These are phyloP conservation scores for Solenopsis fugax DNA, from an alignment of 1,140 invertebrate genomes.

Conservation along the genomic window DNA sequence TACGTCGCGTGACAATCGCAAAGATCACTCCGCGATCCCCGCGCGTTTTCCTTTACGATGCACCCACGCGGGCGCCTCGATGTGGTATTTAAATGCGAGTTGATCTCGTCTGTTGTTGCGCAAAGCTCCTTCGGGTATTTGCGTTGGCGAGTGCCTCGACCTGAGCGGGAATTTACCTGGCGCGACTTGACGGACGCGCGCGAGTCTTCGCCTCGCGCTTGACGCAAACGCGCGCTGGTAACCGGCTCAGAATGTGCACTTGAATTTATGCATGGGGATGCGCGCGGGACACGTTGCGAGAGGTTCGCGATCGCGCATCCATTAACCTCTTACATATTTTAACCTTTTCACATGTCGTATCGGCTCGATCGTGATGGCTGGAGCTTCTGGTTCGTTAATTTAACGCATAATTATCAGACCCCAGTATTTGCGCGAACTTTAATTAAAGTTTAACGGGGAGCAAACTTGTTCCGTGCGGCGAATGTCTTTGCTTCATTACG, in stretches of 20 bases:
- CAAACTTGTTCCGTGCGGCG: background rate
- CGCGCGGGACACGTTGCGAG: constrained; percentile 32
- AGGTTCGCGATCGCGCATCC: constrained; percentile 50
- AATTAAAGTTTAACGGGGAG: constrained; percentile 5
- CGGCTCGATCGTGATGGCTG: background rate
- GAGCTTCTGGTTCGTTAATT: constrained; percentile 26
- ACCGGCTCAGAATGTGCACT: constrained; percentile 42
- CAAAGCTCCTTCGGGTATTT: constrained; percentile 79
- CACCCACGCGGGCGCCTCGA: constrained; percentile 63
- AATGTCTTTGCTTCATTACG: background rate
- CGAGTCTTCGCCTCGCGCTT: constrained; percentile 2
- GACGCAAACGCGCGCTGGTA: constrained; percentile 11
- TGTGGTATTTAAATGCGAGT: constrained; percentile 73
- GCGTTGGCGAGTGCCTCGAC: constrained; percentile 80
- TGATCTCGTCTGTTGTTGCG: constrained; percentile 75
- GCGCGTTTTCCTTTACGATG: constrained; percentile 7
- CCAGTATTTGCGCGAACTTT: background rate
- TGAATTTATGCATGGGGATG: constrained; percentile 34
- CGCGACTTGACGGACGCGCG: constrained; percentile 42
- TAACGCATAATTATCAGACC: constrained; percentile 26
- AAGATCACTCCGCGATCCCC: background rate
- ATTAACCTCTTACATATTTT: constrained; percentile 50
- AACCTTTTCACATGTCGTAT: background rate
- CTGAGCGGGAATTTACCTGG: constrained; percentile 75
- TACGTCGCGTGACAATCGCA: background rate